Evolutionary conservation across 2,888 invertebrate species (phyloP).

Genomic region (Tachina lurida): DNA sequence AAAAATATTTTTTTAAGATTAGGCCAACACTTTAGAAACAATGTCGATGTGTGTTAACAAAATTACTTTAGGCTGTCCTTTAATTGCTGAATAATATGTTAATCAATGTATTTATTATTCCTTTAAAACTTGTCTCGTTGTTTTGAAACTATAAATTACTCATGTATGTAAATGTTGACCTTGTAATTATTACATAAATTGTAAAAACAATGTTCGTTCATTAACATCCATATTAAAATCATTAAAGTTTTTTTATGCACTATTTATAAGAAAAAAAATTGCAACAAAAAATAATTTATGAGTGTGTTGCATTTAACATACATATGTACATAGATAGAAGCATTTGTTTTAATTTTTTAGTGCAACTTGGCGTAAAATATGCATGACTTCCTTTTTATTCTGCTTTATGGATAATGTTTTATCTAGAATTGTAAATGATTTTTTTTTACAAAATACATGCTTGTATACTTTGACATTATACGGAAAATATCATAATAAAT

Average conservation of each 20-base stretch:
- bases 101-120: background rate
- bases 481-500: background rate
- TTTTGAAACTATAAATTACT: background rate
- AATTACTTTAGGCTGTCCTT: no score
- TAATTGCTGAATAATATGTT: no score
- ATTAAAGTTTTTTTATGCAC: background rate
- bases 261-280: background rate
- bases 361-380: slow-evolving; percentile 41
- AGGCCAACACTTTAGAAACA: background rate
- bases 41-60: no score
- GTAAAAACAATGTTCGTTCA: background rate
- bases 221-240: background rate
- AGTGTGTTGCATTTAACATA: background rate
- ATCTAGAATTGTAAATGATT: background rate
- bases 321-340: no score
- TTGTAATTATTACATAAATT: background rate
- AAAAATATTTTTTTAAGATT: no score
- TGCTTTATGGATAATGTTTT: background rate
- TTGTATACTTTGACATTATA: background rate
- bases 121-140: background rate
- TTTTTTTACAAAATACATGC: background rate
- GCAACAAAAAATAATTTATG: background rate
- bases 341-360: slow-evolving; percentile 34
- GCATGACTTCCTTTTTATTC: slow-evolving; percentile 38
- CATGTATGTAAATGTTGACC: background rate